Evolutionary conservation across 2,888 invertebrate genomes (phyloP).

Genomic region (Papilio protenor): DNA sequence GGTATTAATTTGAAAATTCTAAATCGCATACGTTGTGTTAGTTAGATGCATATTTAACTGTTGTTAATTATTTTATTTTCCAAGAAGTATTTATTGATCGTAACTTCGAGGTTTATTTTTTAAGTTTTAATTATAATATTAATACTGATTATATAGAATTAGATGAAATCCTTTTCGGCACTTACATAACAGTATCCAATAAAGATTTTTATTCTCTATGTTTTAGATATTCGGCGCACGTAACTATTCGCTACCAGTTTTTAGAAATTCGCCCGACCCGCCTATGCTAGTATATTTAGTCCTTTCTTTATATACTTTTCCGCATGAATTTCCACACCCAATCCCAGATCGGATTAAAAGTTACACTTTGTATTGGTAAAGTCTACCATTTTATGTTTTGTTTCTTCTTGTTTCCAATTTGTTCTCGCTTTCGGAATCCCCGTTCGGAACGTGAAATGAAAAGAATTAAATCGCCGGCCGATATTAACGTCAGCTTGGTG

Average conservation of each 20-base stretch:
- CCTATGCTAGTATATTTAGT: slow-evolving; percentile 59
- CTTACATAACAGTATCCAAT: slow-evolving; percentile 29
- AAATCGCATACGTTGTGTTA: not conserved
- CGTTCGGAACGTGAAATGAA: slow-evolving; percentile 48
- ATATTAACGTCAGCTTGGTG: slow-evolving; percentile 24
- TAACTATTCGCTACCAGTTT: slow-evolving; percentile 36
- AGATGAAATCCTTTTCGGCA: slow-evolving; percentile 11
- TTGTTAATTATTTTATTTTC: not conserved
- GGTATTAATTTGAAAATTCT: not conserved
- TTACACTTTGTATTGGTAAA: slow-evolving; percentile 62
- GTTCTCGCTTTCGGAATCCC: slow-evolving; percentile 55
- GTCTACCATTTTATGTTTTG: slow-evolving; percentile 67
- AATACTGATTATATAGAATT: not conserved
- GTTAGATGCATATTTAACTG: not conserved
- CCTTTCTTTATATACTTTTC: slow-evolving; percentile 64
- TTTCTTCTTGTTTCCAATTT: slow-evolving; percentile 55
- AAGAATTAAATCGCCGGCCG: slow-evolving; percentile 45
- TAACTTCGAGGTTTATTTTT: not conserved
- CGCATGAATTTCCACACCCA: slow-evolving; percentile 62
- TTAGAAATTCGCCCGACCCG: slow-evolving; percentile 57
- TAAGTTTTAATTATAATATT: no score
- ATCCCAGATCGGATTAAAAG: slow-evolving; percentile 68
- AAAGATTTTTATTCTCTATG: slow-evolving; percentile 35
- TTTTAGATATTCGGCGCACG: slow-evolving; percentile 41
- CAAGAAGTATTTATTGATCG: not conserved